phyloP scores from a whole-genome alignment of 2,797 vertebrate genomes.

The Pangasius krempfi region DNA sequence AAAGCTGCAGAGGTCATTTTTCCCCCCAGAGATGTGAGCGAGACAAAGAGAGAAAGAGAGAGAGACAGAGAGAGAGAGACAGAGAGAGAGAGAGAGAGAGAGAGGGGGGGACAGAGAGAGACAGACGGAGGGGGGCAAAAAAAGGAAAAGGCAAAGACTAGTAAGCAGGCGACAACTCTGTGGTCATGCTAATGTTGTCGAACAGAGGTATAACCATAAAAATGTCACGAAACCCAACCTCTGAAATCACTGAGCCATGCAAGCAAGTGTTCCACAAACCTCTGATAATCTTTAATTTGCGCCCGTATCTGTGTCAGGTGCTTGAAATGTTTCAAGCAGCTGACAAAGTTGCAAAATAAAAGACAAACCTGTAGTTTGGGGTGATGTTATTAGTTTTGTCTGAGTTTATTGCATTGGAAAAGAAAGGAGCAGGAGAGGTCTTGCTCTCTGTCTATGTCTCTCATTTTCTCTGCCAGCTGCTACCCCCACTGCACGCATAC shows the following conservation, averaged over 20 bases:
- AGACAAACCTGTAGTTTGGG: not conserved
- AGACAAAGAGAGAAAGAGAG: constrained; percentile 60
- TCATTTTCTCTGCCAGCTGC: not conserved
- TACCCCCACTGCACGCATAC: constrained; percentile 35
- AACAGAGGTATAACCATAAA: constrained; percentile 79
- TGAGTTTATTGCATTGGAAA: not conserved
- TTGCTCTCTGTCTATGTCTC: not conserved
- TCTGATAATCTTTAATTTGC: not conserved
- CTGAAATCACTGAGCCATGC: constrained; percentile 64
- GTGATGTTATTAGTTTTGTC: not conserved
- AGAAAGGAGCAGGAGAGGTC: not conserved
- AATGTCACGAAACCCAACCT: constrained; percentile 80
- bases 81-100: constrained; percentile 55
- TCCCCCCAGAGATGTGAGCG: constrained; percentile 58
- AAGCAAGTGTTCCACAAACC: constrained; percentile 49
- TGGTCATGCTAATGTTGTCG: constrained; percentile 81
- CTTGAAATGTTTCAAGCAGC: constrained; percentile 45
- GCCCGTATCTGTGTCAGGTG: constrained; percentile 40
- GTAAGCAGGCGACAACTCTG: constrained; percentile 73
- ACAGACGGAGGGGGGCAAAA: constrained; percentile 47
- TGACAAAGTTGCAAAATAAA: not conserved
- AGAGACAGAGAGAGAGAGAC: constrained; percentile 62
- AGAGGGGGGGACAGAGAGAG: constrained; percentile 54
- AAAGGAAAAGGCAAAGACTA: constrained; percentile 56
- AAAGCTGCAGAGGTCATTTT: constrained; percentile 81